These are phyloP conservation scores for Mirounga angustirostris DNA, from an alignment of 2,113 vertebrate genomes.

Conservation along the genomic window DNA sequence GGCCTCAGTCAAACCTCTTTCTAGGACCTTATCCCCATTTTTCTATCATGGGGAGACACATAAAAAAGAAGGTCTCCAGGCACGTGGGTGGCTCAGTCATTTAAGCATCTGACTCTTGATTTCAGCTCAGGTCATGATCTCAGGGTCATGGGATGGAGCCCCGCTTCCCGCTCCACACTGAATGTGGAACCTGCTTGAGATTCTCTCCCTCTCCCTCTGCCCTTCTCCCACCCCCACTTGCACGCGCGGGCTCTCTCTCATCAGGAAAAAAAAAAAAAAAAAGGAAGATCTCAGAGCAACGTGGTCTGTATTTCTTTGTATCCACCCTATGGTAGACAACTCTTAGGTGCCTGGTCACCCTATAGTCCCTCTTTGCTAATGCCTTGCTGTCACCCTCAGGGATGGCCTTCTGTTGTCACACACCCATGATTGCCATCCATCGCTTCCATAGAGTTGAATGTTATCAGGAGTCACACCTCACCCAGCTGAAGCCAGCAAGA, in stretches of 20 bases:
- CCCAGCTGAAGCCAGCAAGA: not conserved
- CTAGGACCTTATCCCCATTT: not conserved
- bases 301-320: fast-evolving
- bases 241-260: fast-evolving
- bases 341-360: not conserved
- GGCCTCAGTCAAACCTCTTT: not conserved
- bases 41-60: not conserved
- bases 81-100: not conserved
- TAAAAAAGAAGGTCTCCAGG: not conserved
- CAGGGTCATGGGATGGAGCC: not conserved
- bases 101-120: not conserved
- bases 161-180: not conserved
- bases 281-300: not conserved
- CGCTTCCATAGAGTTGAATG: fast-evolving
- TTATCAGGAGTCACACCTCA: not conserved
- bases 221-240: not conserved
- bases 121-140: not conserved
- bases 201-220: not conserved
- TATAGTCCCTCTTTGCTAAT: not conserved
- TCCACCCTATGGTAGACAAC: not conserved
- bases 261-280: no score
- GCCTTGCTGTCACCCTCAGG: not conserved
- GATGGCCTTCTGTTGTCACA: not conserved
- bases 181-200: not conserved
- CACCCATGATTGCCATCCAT: no score